Evolutionary conservation across 2,797 vertebrate genomes (phyloP).

Genomic region (Paguma larvata): DNA sequence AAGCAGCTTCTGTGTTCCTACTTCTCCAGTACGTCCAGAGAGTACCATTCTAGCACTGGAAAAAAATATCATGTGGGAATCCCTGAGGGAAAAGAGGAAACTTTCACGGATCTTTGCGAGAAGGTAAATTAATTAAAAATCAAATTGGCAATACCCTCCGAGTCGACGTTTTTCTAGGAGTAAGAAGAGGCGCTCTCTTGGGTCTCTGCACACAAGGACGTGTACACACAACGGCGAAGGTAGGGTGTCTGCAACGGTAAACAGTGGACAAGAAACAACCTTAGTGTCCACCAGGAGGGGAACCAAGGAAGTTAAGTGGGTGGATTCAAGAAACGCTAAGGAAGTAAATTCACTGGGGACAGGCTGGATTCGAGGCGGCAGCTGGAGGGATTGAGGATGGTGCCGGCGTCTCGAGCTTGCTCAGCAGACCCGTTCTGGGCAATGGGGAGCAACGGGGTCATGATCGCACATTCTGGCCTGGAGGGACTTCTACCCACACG

Average conservation of each 20-base stretch:
- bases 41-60: background rate
- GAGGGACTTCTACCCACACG: background rate
- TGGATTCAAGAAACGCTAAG: background rate
- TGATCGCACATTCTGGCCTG: background rate
- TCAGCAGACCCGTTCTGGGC: background rate
- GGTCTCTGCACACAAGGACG: background rate
- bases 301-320: background rate
- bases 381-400: too few species aligned
- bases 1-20: background rate
- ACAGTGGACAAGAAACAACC: background rate
- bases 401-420: background rate
- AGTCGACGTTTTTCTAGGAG: background rate
- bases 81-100: background rate
- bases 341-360: background rate
- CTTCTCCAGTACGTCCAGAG: background rate
- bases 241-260: background rate
- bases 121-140: background rate
- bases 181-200: background rate
- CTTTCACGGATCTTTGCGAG: background rate
- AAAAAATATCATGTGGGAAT: background rate
- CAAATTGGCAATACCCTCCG: background rate
- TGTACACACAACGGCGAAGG: background rate
- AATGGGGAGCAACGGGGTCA: background rate
- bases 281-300: too few species aligned
- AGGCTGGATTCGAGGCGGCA: background rate